These are phyloP conservation scores for Petrocephalus schoutedeni DNA, from an alignment of 2,797 vertebrate species.

Conservation along the genomic window DNA sequence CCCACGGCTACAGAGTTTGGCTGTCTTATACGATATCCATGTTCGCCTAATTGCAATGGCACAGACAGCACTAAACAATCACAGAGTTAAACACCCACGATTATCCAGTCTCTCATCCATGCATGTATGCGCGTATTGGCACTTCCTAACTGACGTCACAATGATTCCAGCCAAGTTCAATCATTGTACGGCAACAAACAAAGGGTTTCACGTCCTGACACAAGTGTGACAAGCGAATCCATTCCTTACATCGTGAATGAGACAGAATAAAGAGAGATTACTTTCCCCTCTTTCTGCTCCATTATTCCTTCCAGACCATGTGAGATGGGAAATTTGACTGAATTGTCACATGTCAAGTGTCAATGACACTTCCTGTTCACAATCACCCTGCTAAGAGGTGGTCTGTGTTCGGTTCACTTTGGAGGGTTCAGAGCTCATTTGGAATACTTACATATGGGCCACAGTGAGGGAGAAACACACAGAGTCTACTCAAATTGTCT, in stretches of 20 bases:
- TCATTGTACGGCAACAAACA: neutral
- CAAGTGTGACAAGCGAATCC: neutral
- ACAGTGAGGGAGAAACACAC: neutral
- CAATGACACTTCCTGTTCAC: neutral
- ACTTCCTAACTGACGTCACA: neutral
- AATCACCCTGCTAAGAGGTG: neutral
- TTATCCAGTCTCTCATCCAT: neutral
- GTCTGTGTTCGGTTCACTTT: neutral
- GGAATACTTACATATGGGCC: neutral
- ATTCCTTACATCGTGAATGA: conserved; percentile 5
- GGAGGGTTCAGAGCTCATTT: neutral
- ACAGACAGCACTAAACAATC: neutral
- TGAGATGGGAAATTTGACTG: neutral
- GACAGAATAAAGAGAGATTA: neutral
- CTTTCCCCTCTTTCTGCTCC: neutral
- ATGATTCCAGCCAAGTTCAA: neutral
- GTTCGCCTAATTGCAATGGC: neutral
- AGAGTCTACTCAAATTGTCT: neutral
- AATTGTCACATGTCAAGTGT: neutral
- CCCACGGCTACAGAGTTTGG: neutral
- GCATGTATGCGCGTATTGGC: neutral
- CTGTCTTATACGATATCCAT: neutral
- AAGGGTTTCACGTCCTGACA: neutral
- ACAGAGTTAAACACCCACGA: neutral
- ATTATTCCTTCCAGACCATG: neutral